phyloP scores from a whole-genome alignment of 2,888 invertebrate species.

The Orthosia gothica region DNA sequence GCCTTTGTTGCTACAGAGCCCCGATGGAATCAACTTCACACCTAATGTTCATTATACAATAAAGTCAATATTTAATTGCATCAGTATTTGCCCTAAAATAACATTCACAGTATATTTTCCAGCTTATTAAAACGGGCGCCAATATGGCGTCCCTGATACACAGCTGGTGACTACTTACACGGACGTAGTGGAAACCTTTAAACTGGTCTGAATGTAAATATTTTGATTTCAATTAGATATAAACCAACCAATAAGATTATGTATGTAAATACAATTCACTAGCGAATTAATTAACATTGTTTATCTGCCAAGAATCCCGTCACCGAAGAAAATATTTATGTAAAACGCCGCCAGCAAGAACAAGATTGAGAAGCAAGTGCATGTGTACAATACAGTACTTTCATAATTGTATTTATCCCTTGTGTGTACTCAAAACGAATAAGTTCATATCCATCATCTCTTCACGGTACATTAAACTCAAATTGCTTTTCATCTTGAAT shows the following conservation, averaged over 20 bases:
- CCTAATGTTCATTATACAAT: slow-evolving; percentile 27
- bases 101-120: slow-evolving; percentile 10
- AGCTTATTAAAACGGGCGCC: slow-evolving; percentile 19
- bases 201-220: slow-evolving; percentile 56
- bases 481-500: slow-evolving; percentile 45
- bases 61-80: slow-evolving; percentile 44
- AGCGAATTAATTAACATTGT: slow-evolving; percentile 62
- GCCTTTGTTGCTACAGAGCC: slow-evolving; percentile 27
- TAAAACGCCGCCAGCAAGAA: slow-evolving; percentile 18
- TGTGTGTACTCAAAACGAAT: background rate
- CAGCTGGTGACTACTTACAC: slow-evolving; percentile 19
- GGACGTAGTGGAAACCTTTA: slow-evolving; percentile 31
- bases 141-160: background rate
- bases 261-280: slow-evolving; percentile 63
- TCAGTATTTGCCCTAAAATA: slow-evolving; percentile 11
- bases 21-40: slow-evolving; percentile 4
- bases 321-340: slow-evolving; percentile 37
- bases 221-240: slow-evolving; percentile 65
- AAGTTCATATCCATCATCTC: slow-evolving; percentile 36
- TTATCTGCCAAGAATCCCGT: slow-evolving; percentile 49
- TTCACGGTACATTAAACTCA: slow-evolving; percentile 40
- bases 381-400: slow-evolving; percentile 25
- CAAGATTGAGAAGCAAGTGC: slow-evolving; percentile 3
- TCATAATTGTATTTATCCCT: slow-evolving; percentile 34
- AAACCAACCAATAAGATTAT: slow-evolving; percentile 46